Base-by-base conservation (phyloP, 2,888 invertebrate genomes). In the Dyspetes luteomarginatus region DNA sequence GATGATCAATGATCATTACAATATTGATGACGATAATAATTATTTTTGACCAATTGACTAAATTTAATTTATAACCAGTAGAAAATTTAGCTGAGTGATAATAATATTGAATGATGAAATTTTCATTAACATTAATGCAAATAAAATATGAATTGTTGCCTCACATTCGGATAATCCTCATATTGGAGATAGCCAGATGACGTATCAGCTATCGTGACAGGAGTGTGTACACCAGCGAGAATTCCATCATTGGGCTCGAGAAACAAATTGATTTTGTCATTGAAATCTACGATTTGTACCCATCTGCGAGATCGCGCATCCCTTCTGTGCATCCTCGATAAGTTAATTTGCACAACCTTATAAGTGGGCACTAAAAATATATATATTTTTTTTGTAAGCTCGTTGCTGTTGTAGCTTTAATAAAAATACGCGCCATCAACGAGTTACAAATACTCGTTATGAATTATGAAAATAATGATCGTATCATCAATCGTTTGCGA, bases 291-390 rank as follows among this genome's bases (percentile, higher is more conserved):
- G 36, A 58, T 30, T 58, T 15, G 28, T 30, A 30, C n/a, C n/a
- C 2, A 9, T 58, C 28, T 58, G 0, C 15, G 4, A 2, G 12
- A n/a, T 58, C 28, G 3, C 17, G 36, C 5, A 15, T n/a, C 17
- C 5, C 58, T 28, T 30, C 15, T 30, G 4, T 15, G 15, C 19
- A 30, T n/a, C n/a, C 30, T 30, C 36, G 58, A 17, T 17, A 58
- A 3, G 2, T 30, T 7, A 3, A 58, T 5, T 12, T 58, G 4
- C 15, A 58, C 58, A 4, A 58, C 3, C 15, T 28, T 17, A 7
- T 58, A 58, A 30, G 12, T 7, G 17, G 58, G 58, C 2, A 58
- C 58, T 58, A 26, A 58, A 58, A 55, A 56, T 1, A 9, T 12
- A 12, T 36, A 2, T 12, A 36, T 36, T 12, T 36, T 36, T 36